Conservation (phyloP, 2,888 invertebrate species). For the Clistopyga incitator region DNA sequence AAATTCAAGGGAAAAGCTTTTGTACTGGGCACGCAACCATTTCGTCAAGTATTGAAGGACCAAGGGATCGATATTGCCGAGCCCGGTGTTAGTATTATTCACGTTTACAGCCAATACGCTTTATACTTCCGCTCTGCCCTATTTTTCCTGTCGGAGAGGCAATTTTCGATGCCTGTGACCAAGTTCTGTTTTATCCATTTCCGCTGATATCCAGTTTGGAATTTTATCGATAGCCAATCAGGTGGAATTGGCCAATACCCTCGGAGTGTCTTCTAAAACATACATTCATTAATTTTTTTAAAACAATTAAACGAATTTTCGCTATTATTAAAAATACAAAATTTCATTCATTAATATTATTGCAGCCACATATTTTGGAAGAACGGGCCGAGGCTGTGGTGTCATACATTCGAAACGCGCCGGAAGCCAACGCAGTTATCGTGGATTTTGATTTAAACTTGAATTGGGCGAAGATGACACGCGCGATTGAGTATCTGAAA, state of each 20-base stretch:
- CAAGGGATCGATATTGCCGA: constrained; percentile 84
- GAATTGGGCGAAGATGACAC: constrained; percentile 85
- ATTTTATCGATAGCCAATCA: neutral
- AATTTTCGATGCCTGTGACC: neutral
- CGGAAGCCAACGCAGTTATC: constrained; percentile 86
- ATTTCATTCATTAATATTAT: too few species aligned
- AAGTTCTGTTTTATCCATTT: neutral
- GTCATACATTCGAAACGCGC: constrained; percentile 15
- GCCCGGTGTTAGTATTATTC: constrained; percentile 68
- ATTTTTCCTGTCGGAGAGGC: neutral
- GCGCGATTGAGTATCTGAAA: constrained; percentile 84
- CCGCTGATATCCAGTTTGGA: neutral
- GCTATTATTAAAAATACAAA: too few species aligned
- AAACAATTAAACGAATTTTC: too few species aligned
- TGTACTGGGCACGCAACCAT: constrained; percentile 83
- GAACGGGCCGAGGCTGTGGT: constrained; percentile 42
- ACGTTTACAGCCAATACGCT: neutral
- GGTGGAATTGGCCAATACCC: neutral
- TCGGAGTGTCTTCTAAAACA: too few species aligned
- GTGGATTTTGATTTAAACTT: constrained; percentile 85
- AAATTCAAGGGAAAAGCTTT: constrained; percentile 85
- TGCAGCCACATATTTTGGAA: constrained; percentile 65
- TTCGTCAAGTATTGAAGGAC: constrained; percentile 82
- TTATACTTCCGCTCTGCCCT: neutral
- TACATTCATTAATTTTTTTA: neutral